Evolutionary conservation across 2,113 vertebrate species (phyloP).

Genomic region (Corythoichthys intestinalis): DNA sequence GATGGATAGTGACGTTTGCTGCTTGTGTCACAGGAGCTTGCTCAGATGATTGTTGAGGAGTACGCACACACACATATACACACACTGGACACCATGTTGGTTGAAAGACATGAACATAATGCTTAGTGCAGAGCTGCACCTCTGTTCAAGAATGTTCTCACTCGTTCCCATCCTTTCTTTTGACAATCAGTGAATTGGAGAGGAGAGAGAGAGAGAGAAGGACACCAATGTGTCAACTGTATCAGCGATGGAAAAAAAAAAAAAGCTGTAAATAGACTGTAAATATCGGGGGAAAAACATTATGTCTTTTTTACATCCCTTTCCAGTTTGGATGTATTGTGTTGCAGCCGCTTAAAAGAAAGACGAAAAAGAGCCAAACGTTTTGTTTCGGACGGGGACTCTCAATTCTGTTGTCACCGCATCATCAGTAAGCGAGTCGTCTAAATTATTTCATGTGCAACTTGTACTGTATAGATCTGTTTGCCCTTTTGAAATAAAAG

Average conservation of each 20-base stretch:
- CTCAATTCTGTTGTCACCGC: constrained; percentile 64
- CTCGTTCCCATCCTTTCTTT: constrained; percentile 69
- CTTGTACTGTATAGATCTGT: constrained; percentile 73
- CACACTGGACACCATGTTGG: constrained; percentile 42
- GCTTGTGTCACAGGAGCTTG: constrained; percentile 48
- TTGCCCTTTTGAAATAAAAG: constrained; percentile 74
- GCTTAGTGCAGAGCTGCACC: constrained; percentile 49
- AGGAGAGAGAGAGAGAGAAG: constrained; percentile 54
- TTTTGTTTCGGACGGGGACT: constrained; percentile 59
- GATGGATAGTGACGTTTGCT: constrained; percentile 57
- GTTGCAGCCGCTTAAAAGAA: constrained; percentile 46
- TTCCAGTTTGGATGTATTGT: constrained; percentile 71
- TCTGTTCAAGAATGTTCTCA: constrained; percentile 63
- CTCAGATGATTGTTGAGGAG: constrained; percentile 61
- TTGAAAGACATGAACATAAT: constrained; percentile 32
- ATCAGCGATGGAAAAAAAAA: constrained; percentile 52
- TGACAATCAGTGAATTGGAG: constrained; percentile 70
- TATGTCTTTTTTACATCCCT: constrained; percentile 71
- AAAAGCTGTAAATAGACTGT: constrained; percentile 70
- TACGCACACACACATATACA: not conserved
- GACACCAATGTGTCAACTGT: constrained; percentile 64
- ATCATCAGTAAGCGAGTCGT: constrained; percentile 63
- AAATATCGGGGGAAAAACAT: constrained; percentile 68
- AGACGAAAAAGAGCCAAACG: constrained; percentile 57
- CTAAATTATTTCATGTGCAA: constrained; percentile 74